Base-by-base conservation (phyloP, 2,888 invertebrate species). In the Cerceris ruficornis region DNA sequence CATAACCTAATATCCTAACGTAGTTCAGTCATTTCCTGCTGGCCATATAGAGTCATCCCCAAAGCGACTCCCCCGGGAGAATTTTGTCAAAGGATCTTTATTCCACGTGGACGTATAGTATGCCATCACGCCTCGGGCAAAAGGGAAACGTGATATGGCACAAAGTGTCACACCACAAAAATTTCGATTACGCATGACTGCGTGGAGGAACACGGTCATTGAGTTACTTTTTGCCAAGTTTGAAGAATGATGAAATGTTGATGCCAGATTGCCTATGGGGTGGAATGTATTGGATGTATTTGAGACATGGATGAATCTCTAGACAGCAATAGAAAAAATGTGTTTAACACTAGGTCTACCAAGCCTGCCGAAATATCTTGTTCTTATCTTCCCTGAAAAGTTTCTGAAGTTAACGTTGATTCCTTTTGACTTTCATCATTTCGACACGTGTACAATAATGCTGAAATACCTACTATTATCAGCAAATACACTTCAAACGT, bases 71-170 rank as follows among this genome's bases (percentile, higher is more conserved):
- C 89, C 91, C 84, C 78, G 92, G 90, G 92, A 92, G 88, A 87
- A 91, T 92, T 92, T 92, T 92, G 92, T 92, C 92, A 92, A 92
- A 92, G 92, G 91, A 92, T 92, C 92, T 92, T 91, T 92, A 92
- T 92, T 91, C 92, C 87, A 89, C 87, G 89, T 88, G 90, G 87
- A 91, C 90, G 89, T 91, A 90, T 92, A 92, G 91, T 91, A 91
- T 86, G 88, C 90, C 88, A 90, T 89, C 86, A 75, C 81, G 86
- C 89, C 91, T 82, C 77, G 74, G 88, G 91, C 88, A 82, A 82
- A 79, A 86, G 88, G 89, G 91, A 92, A 92, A 91, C 88, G 88
- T 88, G 89, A 89, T 88, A 88, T 81, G 88, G 85, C 86, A 28
- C 28, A 28, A 79, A 83, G 80, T 81, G 85, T 85, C 84, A 69